A percentile compares a stretch with the other conserved stretches of the same genome.
These are phyloP conservation scores for Podarcis lilfordi DNA, from an alignment of 2,797 vertebrate species.

Conservation along the genomic window DNA sequence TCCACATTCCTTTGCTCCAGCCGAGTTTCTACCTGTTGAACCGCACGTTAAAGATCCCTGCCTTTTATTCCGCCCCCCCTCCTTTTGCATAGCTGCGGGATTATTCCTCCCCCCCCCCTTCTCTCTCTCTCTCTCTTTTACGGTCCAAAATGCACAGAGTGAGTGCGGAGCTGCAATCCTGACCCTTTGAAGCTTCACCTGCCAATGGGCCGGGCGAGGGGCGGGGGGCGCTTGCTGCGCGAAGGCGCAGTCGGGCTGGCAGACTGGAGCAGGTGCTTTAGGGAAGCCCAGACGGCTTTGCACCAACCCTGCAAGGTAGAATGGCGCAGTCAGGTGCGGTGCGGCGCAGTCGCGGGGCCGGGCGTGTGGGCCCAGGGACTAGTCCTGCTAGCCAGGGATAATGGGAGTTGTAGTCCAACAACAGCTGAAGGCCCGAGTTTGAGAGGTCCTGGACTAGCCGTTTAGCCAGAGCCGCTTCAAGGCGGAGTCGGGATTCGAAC, in stretches of 20 bases:
- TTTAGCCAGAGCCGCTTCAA: not conserved
- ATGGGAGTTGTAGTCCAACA: no score
- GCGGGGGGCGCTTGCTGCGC: not conserved
- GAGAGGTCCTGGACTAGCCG: no score
- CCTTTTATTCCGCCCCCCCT: constrained; percentile 18
- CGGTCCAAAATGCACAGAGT: constrained; percentile 62
- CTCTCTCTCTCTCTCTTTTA: constrained; percentile 17
- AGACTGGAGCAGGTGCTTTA: no score
- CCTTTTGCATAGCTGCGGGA: constrained; percentile 62
- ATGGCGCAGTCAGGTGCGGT: no score
- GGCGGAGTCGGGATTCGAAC: not conserved
- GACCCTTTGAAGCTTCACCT: constrained; percentile 18
- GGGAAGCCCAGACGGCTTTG: no score
- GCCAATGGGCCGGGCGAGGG: not conserved
- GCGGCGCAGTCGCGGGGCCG: not conserved
- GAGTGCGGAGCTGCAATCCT: constrained; percentile 31
- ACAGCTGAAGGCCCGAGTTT: no score
- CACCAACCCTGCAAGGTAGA: not conserved
- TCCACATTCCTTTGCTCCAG: constrained; percentile 95
- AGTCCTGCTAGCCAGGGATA: no score
- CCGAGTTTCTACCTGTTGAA: constrained; percentile 89
- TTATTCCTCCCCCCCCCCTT: constrained; percentile 10
- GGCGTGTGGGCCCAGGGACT: not conserved
- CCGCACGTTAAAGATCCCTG: constrained; percentile 74
- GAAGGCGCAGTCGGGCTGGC: not conserved